phyloP scores from a whole-genome alignment of 2,888 invertebrate species.

The Clanis bilineata region DNA sequence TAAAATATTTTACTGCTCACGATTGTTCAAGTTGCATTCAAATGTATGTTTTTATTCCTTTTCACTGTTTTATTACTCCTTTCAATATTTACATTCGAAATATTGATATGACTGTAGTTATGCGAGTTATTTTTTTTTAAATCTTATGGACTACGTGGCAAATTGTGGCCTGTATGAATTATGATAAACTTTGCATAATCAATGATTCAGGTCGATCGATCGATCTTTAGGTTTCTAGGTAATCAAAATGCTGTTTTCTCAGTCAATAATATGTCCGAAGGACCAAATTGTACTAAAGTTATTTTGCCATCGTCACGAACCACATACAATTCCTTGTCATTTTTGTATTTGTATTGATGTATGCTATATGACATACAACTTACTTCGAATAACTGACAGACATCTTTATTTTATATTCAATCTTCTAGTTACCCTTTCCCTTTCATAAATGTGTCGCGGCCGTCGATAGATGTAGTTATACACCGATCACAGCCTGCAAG shows the following conservation, averaged over 20 bases:
- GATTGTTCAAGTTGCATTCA: neutral
- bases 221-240: no score
- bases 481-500: conserved; percentile 3
- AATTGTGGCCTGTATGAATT: neutral
- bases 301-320: no score
- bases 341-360: no score
- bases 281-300: no score
- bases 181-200: no score
- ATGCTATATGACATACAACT: no score
- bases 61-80: neutral
- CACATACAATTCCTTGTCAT: no score
- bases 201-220: no score
- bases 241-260: no score
- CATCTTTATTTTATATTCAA: neutral
- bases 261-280: no score
- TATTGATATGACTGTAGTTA: neutral
- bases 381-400: no score
- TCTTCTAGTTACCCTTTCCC: conserved; percentile 4
- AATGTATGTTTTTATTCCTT: neutral
- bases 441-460: neutral
- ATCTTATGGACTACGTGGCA: neutral
- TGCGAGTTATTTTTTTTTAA: neutral
- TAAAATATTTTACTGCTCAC: neutral
- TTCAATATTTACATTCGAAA: neutral
- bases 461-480: neutral